Conservation (phyloP, 2,888 invertebrate genomes). For the Melieria picta region DNA sequence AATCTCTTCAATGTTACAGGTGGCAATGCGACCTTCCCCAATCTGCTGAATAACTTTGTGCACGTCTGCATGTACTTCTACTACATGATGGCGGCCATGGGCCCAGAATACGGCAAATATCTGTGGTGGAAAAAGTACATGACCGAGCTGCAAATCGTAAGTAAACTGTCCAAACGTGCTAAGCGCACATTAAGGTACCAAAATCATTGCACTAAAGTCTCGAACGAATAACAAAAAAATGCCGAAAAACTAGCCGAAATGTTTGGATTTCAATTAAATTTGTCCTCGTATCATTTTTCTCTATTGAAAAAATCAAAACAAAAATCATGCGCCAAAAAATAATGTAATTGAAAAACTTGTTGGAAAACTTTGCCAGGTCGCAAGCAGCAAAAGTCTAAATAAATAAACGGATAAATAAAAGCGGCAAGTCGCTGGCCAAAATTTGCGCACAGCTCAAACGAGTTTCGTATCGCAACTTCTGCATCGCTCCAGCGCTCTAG, state of each 20-base stretch:
- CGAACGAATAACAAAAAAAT: background rate
- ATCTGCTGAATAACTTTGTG: constrained; percentile 89
- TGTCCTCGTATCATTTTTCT: too few species aligned
- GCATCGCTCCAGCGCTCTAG: too few species aligned
- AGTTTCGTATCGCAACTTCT: too few species aligned
- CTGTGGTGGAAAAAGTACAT: constrained; percentile 96
- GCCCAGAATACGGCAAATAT: constrained; percentile 87
- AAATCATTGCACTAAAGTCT: constrained; percentile 13
- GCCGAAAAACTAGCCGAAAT: background rate
- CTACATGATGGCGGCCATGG: constrained; percentile 88
- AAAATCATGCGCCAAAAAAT: background rate
- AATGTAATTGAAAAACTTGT: constrained; percentile 24
- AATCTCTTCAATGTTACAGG: constrained; percentile 65
- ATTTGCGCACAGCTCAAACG: too few species aligned
- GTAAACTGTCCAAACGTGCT: constrained; percentile 47
- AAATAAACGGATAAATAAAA: too few species aligned
- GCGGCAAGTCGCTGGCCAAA: too few species aligned
- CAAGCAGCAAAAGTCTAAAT: too few species aligned
- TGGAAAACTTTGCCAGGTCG: constrained; percentile 13
- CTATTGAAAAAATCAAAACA: background rate
- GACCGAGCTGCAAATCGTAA: constrained; percentile 92
- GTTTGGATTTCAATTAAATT: background rate
- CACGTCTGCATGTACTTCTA: constrained; percentile 96
- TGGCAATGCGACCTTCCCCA: constrained; percentile 67
- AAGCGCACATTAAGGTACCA: background rate